These are phyloP conservation scores for Bucorvus abyssinicus DNA, from an alignment of 2,797 vertebrate species.

Conservation along the genomic window DNA sequence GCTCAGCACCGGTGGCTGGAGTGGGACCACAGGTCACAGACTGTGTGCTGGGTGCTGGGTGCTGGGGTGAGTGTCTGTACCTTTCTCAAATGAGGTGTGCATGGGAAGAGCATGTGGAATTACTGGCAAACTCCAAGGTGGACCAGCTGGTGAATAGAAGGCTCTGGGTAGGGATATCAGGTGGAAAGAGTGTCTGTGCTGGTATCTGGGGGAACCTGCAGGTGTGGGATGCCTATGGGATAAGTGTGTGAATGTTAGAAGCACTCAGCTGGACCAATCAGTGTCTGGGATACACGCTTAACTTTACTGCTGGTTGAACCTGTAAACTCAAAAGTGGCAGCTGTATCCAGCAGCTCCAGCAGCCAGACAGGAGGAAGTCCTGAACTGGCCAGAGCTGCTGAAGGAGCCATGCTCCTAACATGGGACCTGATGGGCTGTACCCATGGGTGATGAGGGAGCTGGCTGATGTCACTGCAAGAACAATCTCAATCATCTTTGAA, in stretches of 20 bases:
- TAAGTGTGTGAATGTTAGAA: background rate
- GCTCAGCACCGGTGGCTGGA: background rate
- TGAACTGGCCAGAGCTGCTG: background rate
- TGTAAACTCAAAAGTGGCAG: background rate
- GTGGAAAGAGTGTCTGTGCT: fast-evolving
- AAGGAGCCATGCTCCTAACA: background rate
- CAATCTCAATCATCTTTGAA: background rate
- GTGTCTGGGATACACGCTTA: background rate
- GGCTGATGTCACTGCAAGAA: background rate
- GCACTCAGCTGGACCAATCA: background rate
- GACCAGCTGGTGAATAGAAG: background rate
- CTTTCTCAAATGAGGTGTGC: fast-evolving
- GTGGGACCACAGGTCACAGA: fast-evolving
- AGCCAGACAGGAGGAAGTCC: background rate
- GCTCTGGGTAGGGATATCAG: background rate
- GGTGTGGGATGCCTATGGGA: too few relatives aligned
- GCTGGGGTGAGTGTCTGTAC: too few relatives aligned
- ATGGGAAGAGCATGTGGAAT: fast-evolving
- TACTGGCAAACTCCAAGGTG: background rate
- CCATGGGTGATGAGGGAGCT: too few relatives aligned
- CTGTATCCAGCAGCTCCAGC: background rate
- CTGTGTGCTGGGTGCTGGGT: fast-evolving
- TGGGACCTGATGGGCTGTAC: background rate
- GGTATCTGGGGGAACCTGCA: fast-evolving
- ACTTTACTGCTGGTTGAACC: background rate